Conservation (phyloP, 2,888 invertebrate genomes). For the Metalampra italica region DNA sequence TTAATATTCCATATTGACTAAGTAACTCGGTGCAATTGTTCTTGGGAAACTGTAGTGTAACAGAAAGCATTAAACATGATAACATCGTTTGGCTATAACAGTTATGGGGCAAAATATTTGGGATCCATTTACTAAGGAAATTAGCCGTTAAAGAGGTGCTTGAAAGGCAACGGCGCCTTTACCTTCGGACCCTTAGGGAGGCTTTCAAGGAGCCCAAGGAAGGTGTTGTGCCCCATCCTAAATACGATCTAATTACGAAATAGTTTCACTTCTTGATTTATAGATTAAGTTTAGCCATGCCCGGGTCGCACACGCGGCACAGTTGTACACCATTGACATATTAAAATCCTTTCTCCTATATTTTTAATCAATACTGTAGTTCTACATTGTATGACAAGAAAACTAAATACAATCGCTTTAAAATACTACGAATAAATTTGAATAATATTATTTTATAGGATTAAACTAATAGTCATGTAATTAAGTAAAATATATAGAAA, state of each 20-base stretch:
- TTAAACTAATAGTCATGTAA: no score
- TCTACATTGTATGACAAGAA: neutral
- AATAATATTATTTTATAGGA: no score
- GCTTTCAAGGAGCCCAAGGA: constrained; percentile 57
- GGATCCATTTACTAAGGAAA: constrained; percentile 74
- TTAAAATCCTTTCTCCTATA: constrained; percentile 52
- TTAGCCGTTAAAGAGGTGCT: constrained; percentile 77
- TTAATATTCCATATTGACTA: constrained; percentile 9
- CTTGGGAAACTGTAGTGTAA: constrained; percentile 16
- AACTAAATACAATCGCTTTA: neutral
- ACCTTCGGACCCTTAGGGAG: constrained; percentile 72
- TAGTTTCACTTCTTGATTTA: constrained; percentile 80
- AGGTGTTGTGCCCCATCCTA: constrained; percentile 74
- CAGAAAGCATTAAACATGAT: constrained; percentile 61
- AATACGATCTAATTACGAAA: constrained; percentile 80
- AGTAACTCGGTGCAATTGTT: constrained; percentile 5
- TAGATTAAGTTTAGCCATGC: constrained; percentile 70
- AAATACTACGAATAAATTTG: no score
- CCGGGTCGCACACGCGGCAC: constrained; percentile 60
- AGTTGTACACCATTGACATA: constrained; percentile 53
- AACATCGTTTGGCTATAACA: constrained; percentile 57
- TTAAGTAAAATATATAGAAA: no score
- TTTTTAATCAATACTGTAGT: constrained; percentile 24
- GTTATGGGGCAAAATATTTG: constrained; percentile 68
- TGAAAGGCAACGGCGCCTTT: constrained; percentile 66